Percentiles rank a stretch among this genome's conserved stretches.
Evolutionary conservation across 2,888 invertebrate genomes (phyloP).

Genomic region (Urechis unicinctus): DNA sequence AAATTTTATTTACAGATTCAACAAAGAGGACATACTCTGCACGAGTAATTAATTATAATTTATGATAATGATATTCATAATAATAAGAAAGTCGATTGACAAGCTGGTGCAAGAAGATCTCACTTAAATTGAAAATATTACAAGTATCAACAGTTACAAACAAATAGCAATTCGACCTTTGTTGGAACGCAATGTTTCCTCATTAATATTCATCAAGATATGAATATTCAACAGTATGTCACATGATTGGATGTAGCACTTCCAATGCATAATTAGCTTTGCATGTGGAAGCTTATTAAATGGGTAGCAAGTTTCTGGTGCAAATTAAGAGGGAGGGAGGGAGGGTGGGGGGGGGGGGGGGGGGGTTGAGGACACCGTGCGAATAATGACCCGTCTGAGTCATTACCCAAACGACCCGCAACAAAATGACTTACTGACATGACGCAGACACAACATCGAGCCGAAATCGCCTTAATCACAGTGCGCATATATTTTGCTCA

Average conservation of each 20-base stretch:
- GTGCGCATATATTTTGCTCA: too few relatives aligned
- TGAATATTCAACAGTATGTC: neutral
- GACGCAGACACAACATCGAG: too few relatives aligned
- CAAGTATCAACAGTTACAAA: neutral
- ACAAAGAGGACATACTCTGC: neutral
- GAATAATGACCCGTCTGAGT: too few relatives aligned
- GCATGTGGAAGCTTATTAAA: too few relatives aligned
- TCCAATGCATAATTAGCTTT: neutral
- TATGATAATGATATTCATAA: neutral
- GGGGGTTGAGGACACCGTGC: neutral
- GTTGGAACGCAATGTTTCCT: too few relatives aligned
- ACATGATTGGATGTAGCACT: neutral
- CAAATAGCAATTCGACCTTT: too few relatives aligned
- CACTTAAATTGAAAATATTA: neutral
- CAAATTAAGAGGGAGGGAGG: neutral
- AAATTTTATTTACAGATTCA: neutral
- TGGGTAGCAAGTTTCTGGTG: neutral
- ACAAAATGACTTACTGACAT: too few relatives aligned
- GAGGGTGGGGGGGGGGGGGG: neutral
- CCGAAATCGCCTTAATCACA: too few relatives aligned
- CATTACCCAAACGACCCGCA: too few relatives aligned
- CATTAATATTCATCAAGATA: neutral
- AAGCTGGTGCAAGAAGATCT: neutral
- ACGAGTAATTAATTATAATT: neutral
- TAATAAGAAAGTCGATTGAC: neutral